Conservation (phyloP, 2,797 vertebrate species). For the Gorsachius magnificus region DNA sequence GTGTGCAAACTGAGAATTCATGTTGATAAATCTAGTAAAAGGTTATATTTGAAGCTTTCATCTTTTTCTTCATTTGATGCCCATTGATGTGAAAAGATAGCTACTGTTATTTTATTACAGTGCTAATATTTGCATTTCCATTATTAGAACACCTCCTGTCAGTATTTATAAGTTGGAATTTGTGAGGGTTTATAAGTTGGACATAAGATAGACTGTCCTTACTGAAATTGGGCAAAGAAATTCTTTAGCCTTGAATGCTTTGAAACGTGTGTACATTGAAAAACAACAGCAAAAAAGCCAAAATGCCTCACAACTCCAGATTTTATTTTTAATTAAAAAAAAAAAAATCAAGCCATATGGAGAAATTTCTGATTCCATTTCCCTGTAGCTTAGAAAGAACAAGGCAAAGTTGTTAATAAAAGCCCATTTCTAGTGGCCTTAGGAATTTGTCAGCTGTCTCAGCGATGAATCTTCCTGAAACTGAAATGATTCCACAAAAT, state of each 20-base stretch:
- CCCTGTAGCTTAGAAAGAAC: neutral
- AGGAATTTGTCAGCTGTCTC: neutral
- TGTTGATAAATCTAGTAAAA: neutral
- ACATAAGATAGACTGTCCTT: neutral
- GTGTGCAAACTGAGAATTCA: neutral
- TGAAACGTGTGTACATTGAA: neutral
- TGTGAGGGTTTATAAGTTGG: neutral
- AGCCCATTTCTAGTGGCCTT: neutral
- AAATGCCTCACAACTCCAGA: neutral
- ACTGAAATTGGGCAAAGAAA: neutral
- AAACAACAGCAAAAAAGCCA: neutral
- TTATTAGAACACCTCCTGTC: neutral
- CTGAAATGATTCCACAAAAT: neutral
- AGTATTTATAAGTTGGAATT: neutral
- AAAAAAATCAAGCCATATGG: neutral
- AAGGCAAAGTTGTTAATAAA: neutral
- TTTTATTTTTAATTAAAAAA: neutral
- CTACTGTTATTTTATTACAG: neutral
- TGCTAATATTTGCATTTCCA: neutral
- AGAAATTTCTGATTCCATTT: neutral
- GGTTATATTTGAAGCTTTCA: neutral
- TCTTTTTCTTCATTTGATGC: neutral
- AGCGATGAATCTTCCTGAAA: neutral
- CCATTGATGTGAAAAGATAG: neutral
- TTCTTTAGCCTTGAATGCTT: neutral